A percentile compares a stretch with the other conserved stretches of the same genome.
These are phyloP conservation scores for Halcyon leucocephala DNA, from an alignment of 2,797 vertebrate genomes.

Conservation along the genomic window DNA sequence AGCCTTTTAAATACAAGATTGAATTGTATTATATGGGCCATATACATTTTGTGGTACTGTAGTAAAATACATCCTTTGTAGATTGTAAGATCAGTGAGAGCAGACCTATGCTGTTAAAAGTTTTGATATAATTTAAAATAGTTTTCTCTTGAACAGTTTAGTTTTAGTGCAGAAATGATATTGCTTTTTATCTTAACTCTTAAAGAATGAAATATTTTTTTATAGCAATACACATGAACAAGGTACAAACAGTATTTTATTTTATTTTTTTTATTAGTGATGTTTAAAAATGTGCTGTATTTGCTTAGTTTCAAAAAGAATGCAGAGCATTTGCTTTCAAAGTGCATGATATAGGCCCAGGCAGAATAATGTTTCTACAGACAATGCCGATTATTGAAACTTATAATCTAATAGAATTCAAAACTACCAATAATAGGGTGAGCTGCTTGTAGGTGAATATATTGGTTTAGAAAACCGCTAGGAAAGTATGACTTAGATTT, in stretches of 20 bases:
- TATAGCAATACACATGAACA: background rate
- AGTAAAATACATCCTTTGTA: background rate
- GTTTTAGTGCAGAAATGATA: background rate
- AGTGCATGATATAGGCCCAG: background rate
- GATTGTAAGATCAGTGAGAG: background rate
- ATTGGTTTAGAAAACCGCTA: background rate
- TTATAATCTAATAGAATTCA: background rate
- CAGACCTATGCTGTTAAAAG: background rate
- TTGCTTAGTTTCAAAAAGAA: background rate
- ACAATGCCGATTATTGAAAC: background rate
- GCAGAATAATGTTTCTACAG: background rate
- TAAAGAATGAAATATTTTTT: background rate
- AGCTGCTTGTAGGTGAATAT: background rate
- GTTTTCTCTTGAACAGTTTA: background rate
- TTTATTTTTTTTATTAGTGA: fast-evolving
- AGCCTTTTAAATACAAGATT: background rate
- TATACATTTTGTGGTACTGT: background rate
- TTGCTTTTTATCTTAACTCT: background rate
- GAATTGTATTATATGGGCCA: background rate
- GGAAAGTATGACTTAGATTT: background rate
- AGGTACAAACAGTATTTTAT: background rate
- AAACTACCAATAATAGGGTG: background rate
- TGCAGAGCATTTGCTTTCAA: background rate
- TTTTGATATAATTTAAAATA: background rate
- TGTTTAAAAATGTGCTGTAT: background rate